These are phyloP conservation scores for Eupithecia vulgata DNA, from an alignment of 2,888 invertebrate genomes.

Conservation along the genomic window DNA sequence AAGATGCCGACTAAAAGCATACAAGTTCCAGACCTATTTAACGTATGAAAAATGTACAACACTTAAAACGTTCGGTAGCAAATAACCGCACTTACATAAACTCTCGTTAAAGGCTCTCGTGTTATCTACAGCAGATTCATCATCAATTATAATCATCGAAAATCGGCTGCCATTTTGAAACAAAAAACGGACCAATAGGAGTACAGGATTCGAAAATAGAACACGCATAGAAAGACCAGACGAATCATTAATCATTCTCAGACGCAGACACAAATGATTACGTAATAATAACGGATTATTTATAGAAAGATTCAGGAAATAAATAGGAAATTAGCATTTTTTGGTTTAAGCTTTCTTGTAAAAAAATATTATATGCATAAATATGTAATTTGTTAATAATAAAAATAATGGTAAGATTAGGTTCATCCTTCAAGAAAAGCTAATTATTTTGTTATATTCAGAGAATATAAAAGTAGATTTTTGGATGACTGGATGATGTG, in stretches of 20 bases:
- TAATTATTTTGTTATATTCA: too few relatives aligned
- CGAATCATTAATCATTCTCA: conserved; percentile 74
- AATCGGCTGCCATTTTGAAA: conserved; percentile 77
- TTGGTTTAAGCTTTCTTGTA: not conserved
- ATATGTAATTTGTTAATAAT: too few relatives aligned
- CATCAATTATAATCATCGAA: conserved; percentile 79
- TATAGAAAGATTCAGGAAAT: not conserved
- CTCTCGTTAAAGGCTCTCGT: conserved; percentile 58
- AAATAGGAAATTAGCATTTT: not conserved
- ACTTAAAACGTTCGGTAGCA: conserved; percentile 68
- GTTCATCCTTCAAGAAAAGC: too few relatives aligned
- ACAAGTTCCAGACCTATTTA: conserved; percentile 60
- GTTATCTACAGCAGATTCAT: conserved; percentile 68
- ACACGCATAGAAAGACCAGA: conserved; percentile 64
- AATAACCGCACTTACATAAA: conserved; percentile 65
- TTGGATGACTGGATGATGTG: too few relatives aligned
- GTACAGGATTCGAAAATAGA: conserved; percentile 71
- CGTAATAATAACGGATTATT: conserved; percentile 20
- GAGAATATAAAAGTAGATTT: not conserved
- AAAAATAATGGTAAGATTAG: too few relatives aligned
- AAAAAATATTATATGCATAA: too few relatives aligned
- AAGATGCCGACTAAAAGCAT: conserved; percentile 34
- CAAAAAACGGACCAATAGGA: conserved; percentile 71
- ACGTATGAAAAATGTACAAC: conserved; percentile 66
- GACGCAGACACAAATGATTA: conserved; percentile 55